A percentile compares a stretch with the other conserved stretches of the same genome.
Conservation (phyloP, 2,888 invertebrate species). For the Eupithecia centaureata region DNA sequence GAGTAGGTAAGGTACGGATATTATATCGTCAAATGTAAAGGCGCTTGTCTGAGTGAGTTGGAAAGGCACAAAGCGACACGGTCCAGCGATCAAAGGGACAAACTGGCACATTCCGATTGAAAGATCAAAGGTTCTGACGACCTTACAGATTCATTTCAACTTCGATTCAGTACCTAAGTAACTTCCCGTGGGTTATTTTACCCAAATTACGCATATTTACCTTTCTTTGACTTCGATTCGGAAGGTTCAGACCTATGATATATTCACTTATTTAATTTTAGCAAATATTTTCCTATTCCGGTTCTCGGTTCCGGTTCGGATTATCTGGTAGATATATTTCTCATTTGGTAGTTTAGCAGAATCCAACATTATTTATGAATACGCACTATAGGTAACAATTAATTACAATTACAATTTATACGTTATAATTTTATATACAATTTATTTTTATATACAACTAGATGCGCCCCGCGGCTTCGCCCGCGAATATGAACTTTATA, state of each 20-base stretch:
- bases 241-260: background rate
- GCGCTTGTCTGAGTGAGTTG: background rate
- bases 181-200: background rate
- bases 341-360: too few species aligned
- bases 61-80: conserved; percentile 22
- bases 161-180: conserved; percentile 6
- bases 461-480: too few species aligned
- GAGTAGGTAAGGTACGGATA: too few species aligned
- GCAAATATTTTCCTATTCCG: background rate
- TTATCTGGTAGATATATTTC: too few species aligned
- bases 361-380: too few species aligned
- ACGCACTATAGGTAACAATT: too few species aligned
- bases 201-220: background rate
- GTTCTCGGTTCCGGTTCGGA: too few species aligned
- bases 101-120: conserved; percentile 17
- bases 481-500: too few species aligned
- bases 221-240: background rate
- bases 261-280: background rate
- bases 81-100: conserved; percentile 31
- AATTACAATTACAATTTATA: too few species aligned
- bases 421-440: too few species aligned
- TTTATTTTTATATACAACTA: too few species aligned
- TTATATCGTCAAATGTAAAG: background rate
- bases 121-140: conserved; percentile 28
- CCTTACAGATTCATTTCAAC: conserved; percentile 25